Base-by-base conservation (phyloP, 1,140 invertebrate genomes). In the Anthonomus grandis region DNA sequence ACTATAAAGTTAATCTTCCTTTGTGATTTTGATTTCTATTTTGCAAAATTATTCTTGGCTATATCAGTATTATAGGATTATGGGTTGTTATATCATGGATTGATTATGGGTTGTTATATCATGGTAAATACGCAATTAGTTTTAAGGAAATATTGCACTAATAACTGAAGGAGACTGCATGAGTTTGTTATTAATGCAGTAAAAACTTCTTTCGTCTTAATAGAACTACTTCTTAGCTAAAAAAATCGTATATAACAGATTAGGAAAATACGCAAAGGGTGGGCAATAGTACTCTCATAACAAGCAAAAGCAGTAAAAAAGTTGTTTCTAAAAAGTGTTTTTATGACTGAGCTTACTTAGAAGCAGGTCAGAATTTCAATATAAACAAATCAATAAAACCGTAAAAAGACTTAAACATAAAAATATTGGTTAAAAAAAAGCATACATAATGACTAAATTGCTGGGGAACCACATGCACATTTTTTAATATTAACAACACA, bases 291-390 rank as follows among this genome's bases (percentile, higher is more conserved):
- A 9, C 38, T 8, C 9, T 1, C 10, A 12, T 9, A 39, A 9
- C 1, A 8, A 5, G 10, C 42, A 25, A 15, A 47, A 52, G 19
- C 21, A 55, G 17, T 18, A 42, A 47, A 24, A 27, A 19, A 55
- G 44, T 38, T 47, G n/a, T 47, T 38, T 47, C 46, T 55, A 47
- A 47, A 41, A 48, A 48, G 13, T 48, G 21, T 39, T 25, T 17
- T 48, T 24, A 18, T 48, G 49, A 38, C n/a, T 25, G 23, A 27
- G 37, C 4, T 18, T 36, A 38, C 15, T 23, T 27, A 34, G 45
- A 44, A 56, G 54, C 54, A 56, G 12, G 12, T n/a, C 42, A 1
- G 18, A 12, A 13, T 17, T 45, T 45, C 42, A 9, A 23, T 24
- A 45, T 19, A 12, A 24, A n/a, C 42, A 24, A 13, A n/a, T n/a